Evolutionary conservation across 2,113 vertebrate genomes (phyloP).

Genomic region (Condylura cristata): DNA sequence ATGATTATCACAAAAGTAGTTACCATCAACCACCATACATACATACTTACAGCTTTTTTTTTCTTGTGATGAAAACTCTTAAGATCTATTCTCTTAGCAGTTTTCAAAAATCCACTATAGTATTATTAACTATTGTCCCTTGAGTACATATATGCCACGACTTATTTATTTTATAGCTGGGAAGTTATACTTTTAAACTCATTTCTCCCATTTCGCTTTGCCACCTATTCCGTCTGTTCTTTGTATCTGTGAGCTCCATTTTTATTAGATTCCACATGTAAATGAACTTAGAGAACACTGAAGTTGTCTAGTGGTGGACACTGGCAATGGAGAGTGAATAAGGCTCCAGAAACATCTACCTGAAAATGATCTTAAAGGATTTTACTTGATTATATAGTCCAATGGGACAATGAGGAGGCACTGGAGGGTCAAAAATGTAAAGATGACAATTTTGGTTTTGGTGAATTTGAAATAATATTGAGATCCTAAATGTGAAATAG

Average conservation of each 20-base stretch:
- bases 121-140: no score
- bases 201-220: no score
- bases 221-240: no score
- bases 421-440: neutral
- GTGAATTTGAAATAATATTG: neutral
- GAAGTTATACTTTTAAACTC: no score
- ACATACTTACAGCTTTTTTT: neutral
- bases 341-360: neutral
- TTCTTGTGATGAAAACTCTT: neutral
- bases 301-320: neutral
- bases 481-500: neutral
- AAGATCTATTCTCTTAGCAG: no score
- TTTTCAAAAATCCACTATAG: no score
- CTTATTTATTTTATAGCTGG: no score
- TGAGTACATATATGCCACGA: no score
- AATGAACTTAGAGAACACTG: neutral
- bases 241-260: no score
- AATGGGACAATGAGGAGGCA: neutral
- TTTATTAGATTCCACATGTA: no score
- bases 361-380: neutral
- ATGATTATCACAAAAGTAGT: neutral
- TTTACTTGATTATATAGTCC: neutral
- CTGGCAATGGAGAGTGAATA: neutral
- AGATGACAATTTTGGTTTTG: neutral
- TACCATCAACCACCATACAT: neutral